phyloP scores from a whole-genome alignment of 1,140 invertebrate genomes.

The Drosophila kurseongensis region DNA sequence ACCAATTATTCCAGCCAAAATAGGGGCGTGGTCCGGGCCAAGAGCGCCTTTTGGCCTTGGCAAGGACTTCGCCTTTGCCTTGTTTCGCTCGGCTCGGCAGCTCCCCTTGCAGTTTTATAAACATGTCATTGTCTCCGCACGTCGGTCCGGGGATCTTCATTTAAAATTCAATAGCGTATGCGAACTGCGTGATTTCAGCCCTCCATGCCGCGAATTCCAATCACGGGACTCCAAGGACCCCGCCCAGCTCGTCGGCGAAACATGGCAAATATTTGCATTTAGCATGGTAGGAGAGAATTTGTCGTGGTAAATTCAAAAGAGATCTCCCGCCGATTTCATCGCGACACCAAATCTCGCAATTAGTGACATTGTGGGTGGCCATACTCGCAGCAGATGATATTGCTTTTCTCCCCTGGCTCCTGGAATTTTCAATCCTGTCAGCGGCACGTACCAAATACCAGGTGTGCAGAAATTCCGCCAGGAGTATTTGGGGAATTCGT shows the following conservation, averaged over 20 bases:
- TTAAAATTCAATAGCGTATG: conserved; percentile 78
- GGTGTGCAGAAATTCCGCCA: neutral
- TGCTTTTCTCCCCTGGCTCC: conserved; percentile 16
- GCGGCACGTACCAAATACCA: conserved; percentile 19
- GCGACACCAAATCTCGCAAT: conserved; percentile 44
- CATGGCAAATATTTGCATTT: conserved; percentile 74
- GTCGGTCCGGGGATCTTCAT: conserved; percentile 54
- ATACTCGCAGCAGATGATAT: neutral
- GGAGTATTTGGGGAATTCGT: conserved; percentile 13
- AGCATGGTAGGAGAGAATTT: conserved; percentile 12
- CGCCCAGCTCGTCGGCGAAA: conserved; percentile 14
- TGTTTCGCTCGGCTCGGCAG: conserved; percentile 23
- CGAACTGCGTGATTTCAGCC: conserved; percentile 70
- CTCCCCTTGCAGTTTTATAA: conserved; percentile 59
- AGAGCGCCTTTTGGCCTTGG: conserved; percentile 38
- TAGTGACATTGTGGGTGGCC: conserved; percentile 29
- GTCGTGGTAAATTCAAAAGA: conserved; percentile 39
- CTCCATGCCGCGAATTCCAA: conserved; percentile 57
- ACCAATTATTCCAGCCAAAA: conserved; percentile 62
- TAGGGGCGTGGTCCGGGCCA: conserved; percentile 9
- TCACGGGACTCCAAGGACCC: conserved; percentile 23
- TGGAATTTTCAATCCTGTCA: conserved; percentile 12
- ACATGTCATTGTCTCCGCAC: conserved; percentile 55
- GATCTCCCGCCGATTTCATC: conserved; percentile 30
- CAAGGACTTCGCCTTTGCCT: conserved; percentile 31